A percentile compares a stretch with the other conserved stretches of the same genome.
These are phyloP conservation scores for Urocynchramus pylzowi DNA, from an alignment of 2,113 vertebrate genomes.

Conservation along the genomic window DNA sequence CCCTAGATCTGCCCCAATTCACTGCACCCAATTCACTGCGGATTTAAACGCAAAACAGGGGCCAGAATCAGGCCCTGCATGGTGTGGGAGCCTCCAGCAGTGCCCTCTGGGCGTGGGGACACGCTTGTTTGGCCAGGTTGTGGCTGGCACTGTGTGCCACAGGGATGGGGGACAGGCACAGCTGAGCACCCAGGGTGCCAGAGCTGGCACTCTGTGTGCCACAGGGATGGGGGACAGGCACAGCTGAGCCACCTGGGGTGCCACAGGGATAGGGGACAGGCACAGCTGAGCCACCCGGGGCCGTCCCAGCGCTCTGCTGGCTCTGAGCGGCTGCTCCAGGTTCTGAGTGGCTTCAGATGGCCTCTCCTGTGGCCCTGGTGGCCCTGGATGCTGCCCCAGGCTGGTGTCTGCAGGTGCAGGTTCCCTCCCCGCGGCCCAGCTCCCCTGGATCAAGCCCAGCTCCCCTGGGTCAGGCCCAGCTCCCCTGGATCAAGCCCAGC, in stretches of 20 bases:
- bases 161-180: background rate
- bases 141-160: background rate
- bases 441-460: background rate
- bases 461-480: background rate
- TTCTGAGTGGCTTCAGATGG: background rate
- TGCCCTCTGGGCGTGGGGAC: background rate
- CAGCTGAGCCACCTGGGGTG: fast-evolving
- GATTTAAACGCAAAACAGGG: background rate
- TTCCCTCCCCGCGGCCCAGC: background rate
- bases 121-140: background rate
- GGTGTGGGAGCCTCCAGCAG: background rate
- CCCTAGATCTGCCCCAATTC: background rate
- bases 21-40: background rate
- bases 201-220: background rate
- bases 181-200: no score
- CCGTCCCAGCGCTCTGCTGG: background rate
- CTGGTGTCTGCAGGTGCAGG: background rate
- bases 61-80: background rate
- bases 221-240: background rate
- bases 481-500: background rate
- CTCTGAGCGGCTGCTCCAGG: background rate
- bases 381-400: background rate
- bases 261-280: background rate
- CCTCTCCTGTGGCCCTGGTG: background rate
- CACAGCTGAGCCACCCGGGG: fast-evolving